Percentiles rank a stretch among this genome's conserved stretches.
phyloP scores from a whole-genome alignment of 64 coral and sea anemone species.

The Platygyra sinensis region DNA sequence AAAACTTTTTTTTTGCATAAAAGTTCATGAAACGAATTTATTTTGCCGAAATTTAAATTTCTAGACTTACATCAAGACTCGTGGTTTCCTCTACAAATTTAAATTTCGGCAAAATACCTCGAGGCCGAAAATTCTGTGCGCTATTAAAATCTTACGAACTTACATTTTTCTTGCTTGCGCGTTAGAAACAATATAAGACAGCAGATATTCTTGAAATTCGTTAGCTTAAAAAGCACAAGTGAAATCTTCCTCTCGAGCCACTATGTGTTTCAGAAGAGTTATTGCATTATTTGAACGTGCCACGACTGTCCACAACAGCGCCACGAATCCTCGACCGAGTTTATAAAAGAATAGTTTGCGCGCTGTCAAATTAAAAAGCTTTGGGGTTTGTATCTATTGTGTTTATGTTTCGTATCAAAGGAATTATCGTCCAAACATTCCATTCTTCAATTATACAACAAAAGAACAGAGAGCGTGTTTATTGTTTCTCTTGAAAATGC shows the following conservation, averaged over 20 bases:
- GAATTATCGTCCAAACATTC: slow-evolving; percentile 6
- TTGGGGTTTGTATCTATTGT: background rate
- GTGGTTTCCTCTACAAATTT: too few species aligned
- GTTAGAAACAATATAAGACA: background rate
- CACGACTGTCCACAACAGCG: background rate
- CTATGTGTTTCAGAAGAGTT: too few species aligned
- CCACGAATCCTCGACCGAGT: background rate
- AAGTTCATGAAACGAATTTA: too few species aligned
- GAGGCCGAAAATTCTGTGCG: background rate
- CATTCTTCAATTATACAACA: background rate
- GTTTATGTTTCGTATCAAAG: background rate
- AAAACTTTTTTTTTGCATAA: too few species aligned
- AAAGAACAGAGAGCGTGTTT: slow-evolving; percentile 23
- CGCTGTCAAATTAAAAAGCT: background rate
- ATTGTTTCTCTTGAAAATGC: background rate
- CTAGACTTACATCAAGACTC: too few species aligned
- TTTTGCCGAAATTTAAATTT: too few species aligned
- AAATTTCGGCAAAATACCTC: too few species aligned
- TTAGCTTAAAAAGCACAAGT: background rate
- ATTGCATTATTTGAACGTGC: too few species aligned
- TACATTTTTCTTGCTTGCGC: background rate
- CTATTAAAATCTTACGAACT: background rate
- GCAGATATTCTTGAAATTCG: background rate
- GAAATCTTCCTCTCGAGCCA: too few species aligned
- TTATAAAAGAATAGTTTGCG: background rate